Evolutionary conservation across 2,797 vertebrate species (phyloP).

Genomic region (Allobates femoralis): DNA sequence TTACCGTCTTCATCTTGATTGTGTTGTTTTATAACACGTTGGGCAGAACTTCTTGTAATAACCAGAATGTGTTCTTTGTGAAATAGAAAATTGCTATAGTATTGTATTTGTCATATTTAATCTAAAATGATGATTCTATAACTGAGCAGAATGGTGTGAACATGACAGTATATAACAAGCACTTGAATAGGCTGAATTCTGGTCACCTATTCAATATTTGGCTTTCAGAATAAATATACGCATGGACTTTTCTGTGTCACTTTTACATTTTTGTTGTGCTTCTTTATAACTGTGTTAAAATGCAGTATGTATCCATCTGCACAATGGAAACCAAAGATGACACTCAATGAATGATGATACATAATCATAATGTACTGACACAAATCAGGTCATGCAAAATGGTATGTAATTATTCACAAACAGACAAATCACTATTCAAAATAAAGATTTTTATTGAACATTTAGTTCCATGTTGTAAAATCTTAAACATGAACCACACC

Average conservation of each 20-base stretch:
- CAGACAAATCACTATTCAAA: too few species aligned
- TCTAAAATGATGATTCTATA: slow-evolving; percentile 25
- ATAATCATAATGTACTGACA: too few species aligned
- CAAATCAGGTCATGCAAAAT: too few species aligned
- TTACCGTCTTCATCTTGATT: slow-evolving; percentile 27
- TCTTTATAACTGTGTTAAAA: not conserved
- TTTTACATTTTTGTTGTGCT: not conserved
- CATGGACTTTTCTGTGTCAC: not conserved
- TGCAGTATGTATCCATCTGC: too few species aligned
- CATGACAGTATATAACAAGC: slow-evolving; percentile 17
- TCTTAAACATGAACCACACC: too few species aligned
- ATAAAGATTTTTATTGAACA: too few species aligned
- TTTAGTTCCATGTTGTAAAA: too few species aligned
- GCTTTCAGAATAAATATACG: not conserved
- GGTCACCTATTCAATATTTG: not conserved
- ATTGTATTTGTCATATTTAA: slow-evolving; percentile 47
- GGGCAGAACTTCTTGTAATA: slow-evolving; percentile 17
- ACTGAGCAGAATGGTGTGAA: not conserved
- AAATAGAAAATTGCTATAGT: slow-evolving; percentile 31
- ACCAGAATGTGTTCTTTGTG: slow-evolving; percentile 31
- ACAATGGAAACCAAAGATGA: too few species aligned
- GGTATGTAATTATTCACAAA: too few species aligned
- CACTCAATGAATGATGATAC: too few species aligned
- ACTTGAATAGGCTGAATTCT: not conserved
- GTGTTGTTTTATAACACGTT: slow-evolving; percentile 27